phyloP scores from a whole-genome alignment of 2,113 vertebrate genomes.

The Ammodytes marinus region DNA sequence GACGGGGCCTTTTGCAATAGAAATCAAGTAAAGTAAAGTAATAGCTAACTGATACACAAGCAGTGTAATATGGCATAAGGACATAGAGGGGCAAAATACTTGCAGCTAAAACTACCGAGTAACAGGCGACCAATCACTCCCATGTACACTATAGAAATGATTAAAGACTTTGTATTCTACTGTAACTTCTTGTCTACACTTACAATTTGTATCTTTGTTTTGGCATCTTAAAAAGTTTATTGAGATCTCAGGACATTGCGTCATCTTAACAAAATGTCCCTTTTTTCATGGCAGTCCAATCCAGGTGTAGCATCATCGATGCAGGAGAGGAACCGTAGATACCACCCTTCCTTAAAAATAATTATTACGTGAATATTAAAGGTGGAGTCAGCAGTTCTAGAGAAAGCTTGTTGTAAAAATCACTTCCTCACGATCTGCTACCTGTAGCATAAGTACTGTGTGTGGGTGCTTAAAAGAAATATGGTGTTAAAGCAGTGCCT shows the following conservation, averaged over 20 bases:
- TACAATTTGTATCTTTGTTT: neutral
- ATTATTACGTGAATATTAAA: neutral
- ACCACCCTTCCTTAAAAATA: neutral
- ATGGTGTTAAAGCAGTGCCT: too few relatives aligned
- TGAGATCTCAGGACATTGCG: too few relatives aligned
- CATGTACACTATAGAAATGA: neutral
- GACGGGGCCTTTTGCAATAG: neutral
- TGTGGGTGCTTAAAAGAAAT: too few relatives aligned
- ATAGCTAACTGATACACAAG: neutral
- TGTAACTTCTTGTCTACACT: neutral
- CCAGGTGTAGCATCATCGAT: neutral
- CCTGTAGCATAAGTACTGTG: too few relatives aligned
- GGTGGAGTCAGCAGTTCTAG: too few relatives aligned
- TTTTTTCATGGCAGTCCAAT: neutral
- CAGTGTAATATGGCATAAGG: neutral
- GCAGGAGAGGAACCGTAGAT: neutral
- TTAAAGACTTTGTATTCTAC: neutral
- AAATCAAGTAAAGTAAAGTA: conserved; percentile 1
- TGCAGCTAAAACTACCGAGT: neutral
- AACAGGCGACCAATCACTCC: neutral
- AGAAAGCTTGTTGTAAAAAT: too few relatives aligned
- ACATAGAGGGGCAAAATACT: neutral
- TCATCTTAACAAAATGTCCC: too few relatives aligned
- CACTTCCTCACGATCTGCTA: too few relatives aligned
- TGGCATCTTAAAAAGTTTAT: too few relatives aligned